Evolutionary conservation across 92 coral and sea anemone species (phyloP), one percentile per base, ranked within the genome.

Genomic region (Muricea muricata): DNA sequence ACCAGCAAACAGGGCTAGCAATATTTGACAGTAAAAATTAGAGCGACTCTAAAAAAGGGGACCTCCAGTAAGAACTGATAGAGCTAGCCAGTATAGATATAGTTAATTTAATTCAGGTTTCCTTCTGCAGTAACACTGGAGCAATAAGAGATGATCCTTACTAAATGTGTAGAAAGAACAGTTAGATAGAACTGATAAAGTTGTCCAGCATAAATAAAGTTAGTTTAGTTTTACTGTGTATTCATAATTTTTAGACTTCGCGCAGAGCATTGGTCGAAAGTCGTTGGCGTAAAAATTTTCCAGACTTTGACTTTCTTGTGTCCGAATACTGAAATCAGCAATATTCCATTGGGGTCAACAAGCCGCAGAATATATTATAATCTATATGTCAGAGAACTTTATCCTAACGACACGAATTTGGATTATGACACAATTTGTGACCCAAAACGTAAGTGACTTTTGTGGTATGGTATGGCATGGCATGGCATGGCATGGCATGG

Each of bases 381-480:
- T 63, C 83, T 78, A 29, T 78, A 54, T 58, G 71, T 78, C 1
- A 56, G 83, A 58, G 72, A 78, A 57, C 2, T 78, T 0, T 0
- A n/a, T 13, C 83, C 83, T 13, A 78, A 57, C 37, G 71, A 78
- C 6, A 78, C 83, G 29, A 24, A 78, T 2, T 35, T 78, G 54
- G 71, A 78, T 41, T 78, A 78, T 45, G 18, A 57, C 18, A 78
- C 83, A 12, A 23, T 81, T 21, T 81, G 86, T 34, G 65, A 81
- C 33, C 65, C 68, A 18, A 1, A 54, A 10, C 13, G 37, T 39
- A 32, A 45, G 60, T 73, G 33, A 6, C 3, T 34, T 17, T 10
- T 9, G 4, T 10, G 5, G 50, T 42, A 14, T 42, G 50, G 50
- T 42, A 14, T 42, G 50, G 50, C 14, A 14, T 42, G 50, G 4